A percentile compares a stretch with the other conserved stretches of the same genome.
phyloP scores from a whole-genome alignment of 2,797 vertebrate species.

The Melanotaenia trifasciata region DNA sequence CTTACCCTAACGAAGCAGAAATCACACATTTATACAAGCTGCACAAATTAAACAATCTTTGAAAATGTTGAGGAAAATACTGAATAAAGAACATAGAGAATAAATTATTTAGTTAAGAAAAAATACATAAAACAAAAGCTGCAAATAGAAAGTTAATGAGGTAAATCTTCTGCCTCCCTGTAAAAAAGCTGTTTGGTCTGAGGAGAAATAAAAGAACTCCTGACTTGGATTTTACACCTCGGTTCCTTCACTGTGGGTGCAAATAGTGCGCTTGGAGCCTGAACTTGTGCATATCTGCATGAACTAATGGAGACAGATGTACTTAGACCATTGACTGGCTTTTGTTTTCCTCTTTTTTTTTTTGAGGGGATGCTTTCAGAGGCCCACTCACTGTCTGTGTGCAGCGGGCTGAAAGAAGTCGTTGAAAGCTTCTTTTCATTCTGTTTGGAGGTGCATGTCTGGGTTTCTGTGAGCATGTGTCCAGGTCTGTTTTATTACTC shows the following conservation, averaged over 20 bases:
- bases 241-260: constrained; percentile 35
- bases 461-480: neutral
- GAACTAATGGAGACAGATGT: constrained; percentile 35
- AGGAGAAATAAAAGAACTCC: constrained; percentile 39
- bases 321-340: constrained; percentile 16
- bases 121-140: constrained; percentile 45
- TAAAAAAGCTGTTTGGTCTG: constrained; percentile 25
- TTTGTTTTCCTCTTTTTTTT: neutral
- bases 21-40: constrained; percentile 4
- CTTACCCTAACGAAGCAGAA: constrained; percentile 12
- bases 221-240: constrained; percentile 54
- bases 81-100: neutral
- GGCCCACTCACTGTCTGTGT: constrained; percentile 41
- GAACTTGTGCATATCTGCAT: constrained; percentile 53
- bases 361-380: constrained; percentile 42
- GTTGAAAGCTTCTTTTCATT: constrained; percentile 41
- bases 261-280: constrained; percentile 32
- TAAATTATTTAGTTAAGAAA: neutral
- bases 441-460: neutral
- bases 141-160: constrained; percentile 33
- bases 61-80: neutral
- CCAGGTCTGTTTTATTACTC: neutral
- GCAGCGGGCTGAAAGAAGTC: constrained; percentile 24
- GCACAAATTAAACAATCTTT: neutral
- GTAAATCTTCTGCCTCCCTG: constrained; percentile 33